Conservation (phyloP, 1,140 invertebrate genomes). For the Planococcus citri region DNA sequence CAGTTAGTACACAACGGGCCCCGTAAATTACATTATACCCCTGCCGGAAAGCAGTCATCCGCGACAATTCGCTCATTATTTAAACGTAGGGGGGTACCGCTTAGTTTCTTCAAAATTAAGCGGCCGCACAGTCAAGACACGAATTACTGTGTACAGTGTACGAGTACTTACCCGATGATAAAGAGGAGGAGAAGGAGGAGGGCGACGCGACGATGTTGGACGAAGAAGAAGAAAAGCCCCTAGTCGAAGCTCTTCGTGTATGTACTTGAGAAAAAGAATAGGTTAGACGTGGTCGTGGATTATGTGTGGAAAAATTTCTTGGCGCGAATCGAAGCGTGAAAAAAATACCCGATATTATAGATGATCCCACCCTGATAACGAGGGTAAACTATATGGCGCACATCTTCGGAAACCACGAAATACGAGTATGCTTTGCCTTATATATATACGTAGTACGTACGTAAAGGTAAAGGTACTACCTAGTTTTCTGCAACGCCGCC, state of each 20-base stretch:
- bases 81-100: not conserved
- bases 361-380: slow-evolving; percentile 1
- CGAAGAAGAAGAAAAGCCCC: no score
- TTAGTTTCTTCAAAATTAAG: not conserved
- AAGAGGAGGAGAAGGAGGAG: no score
- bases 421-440: no score
- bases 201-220: no score
- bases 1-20: not conserved
- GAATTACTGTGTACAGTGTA: not conserved
- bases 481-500: no score
- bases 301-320: not conserved
- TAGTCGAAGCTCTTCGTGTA: no score
- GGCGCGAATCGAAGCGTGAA: not conserved
- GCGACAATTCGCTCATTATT: slow-evolving; percentile 2
- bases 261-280: not conserved
- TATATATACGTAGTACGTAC: no score
- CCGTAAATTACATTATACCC: not conserved
- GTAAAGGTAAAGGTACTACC: no score
- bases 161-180: not conserved
- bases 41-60: not conserved
- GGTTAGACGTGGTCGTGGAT: not conserved
- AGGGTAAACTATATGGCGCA: not conserved
- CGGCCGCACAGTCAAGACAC: not conserved
- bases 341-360: slow-evolving; percentile 4
- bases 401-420: no score